Conservation (phyloP, 2,113 vertebrate species). For the Choloepus hoffmanni region DNA sequence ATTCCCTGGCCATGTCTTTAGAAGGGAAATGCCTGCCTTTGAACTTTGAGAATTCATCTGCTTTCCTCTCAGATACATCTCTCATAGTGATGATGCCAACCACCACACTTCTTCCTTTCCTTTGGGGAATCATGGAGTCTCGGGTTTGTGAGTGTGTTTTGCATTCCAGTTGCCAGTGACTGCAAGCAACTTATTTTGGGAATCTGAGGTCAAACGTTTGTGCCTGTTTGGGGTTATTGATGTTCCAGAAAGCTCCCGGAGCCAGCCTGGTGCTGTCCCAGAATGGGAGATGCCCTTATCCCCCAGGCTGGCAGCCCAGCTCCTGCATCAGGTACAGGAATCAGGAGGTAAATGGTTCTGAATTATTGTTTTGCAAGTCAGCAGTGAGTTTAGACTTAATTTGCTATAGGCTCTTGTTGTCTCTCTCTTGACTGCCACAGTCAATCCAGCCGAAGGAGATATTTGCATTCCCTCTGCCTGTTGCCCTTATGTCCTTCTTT, state of each 20-base stretch:
- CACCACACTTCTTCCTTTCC: background rate
- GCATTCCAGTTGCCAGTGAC: background rate
- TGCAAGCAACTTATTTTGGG: background rate
- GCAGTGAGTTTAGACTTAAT: background rate
- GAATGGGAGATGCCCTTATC: background rate
- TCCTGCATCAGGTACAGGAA: background rate
- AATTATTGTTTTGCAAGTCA: background rate
- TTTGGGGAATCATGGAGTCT: background rate
- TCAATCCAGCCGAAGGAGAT: background rate
- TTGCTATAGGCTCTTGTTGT: background rate
- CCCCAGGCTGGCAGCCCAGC: background rate
- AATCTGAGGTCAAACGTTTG: background rate
- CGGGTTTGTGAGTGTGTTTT: background rate
- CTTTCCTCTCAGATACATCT: background rate
- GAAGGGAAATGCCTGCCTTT: too few relatives aligned
- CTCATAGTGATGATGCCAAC: background rate
- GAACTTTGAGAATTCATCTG: background rate
- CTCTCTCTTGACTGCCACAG: accelerated
- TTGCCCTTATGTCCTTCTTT: background rate
- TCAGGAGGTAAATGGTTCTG: background rate
- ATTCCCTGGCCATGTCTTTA: background rate
- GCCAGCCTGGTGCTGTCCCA: too few relatives aligned
- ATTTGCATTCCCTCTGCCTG: background rate
- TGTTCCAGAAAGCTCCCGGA: background rate
- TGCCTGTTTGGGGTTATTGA: background rate